Evolutionary conservation across 64 coral and sea anemone species (phyloP), one percentile per base, ranked within the genome.

Genomic region (Montipora cactus): DNA sequence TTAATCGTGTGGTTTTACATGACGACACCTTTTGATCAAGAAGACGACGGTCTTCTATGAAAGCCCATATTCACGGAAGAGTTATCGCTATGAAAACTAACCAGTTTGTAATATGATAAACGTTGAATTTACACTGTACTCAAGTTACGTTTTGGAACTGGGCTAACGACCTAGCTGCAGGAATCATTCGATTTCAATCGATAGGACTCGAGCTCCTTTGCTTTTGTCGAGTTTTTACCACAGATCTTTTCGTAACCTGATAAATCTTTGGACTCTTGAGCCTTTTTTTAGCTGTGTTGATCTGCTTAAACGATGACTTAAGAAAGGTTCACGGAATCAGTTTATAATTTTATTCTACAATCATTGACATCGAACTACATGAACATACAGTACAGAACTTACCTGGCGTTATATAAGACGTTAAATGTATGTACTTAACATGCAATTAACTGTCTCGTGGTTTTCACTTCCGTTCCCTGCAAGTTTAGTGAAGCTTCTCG

Each of bases 21-120:
- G 84, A 93, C 83, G 92, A 88, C 92, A 93, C 88, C 85, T 77
- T 78, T 88, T 93, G 92, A 93, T 88, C 87, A 73, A 64, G 61
- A 87, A 81, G 88, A 80, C n/a, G 47, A n/a, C 51, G 77, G 51
- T 67, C 47, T 80, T 80, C 88, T 61, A 80, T 16, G 7, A 67
- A 88, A 66, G 46, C 37, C 37, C 28, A 81, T 45, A 53, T 76
- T 76, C 51, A 48, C 58, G 55, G 37, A 37, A 12, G 37, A 37
- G 8, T n/a, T 23, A 12, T 23, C 15, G 19, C 6, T 13, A 46
- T 66, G 72, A 57, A 57, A 57, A 8, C 11, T 57, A 11, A 57
- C 53, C 74, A 77, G 28, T 55, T 11, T 67, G 49, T 19, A 15
- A 15, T 7, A 77, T 68, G 3, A 11, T 59, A 4, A 77, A 5